Evolutionary conservation across 1,140 invertebrate species (phyloP), one percentile per base, ranked within the genome.

Genomic region (Yoshiicerus persimilis): DNA sequence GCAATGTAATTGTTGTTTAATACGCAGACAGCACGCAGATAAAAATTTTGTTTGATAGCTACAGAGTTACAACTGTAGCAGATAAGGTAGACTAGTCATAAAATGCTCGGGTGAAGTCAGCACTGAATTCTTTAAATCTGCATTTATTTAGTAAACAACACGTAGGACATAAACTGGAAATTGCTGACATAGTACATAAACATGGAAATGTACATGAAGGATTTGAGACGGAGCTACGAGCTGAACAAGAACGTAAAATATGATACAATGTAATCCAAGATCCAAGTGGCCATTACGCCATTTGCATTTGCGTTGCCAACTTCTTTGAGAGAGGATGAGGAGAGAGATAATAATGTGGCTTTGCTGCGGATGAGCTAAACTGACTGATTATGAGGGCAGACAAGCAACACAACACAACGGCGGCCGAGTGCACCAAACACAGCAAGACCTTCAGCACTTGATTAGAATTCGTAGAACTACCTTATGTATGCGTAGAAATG

Each of bases 401-500:
- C 9, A 30, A 70, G 25, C 66, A 70, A 11, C 25, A 32, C 66
- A 70, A 27, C 11, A 70, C 66, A 30, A 32, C 66, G 66, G 30
- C 66, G 66, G 66, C 66, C 27, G n/a, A 23, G 25, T 13, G 27
- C 13, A 39, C 38, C 27, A 70, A 27, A 70, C 64, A 70, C 64
- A 27, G 64, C 30, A 36, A 80, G 75, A 80, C 75, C 75, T 80
- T 80, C 75, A 80, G 75, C 75, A 80, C 75, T 80, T 80, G 75
- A 80, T 80, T 80, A 80, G 75, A 80, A 80, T 80, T 80, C 75
- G 75, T 20, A n/a, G 75, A 80, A 80, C 38, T 80, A 80, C 20
- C 32, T n/a, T n/a, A 70, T 70, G 64, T 23, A 38, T 80, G 34
- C n/a, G 34, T 34, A 30, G 23, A 64, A 70, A 16, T 38, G 75